Evolutionary conservation across 2,113 vertebrate genomes (phyloP).

Genomic region (Lichenostomus cassidix): DNA sequence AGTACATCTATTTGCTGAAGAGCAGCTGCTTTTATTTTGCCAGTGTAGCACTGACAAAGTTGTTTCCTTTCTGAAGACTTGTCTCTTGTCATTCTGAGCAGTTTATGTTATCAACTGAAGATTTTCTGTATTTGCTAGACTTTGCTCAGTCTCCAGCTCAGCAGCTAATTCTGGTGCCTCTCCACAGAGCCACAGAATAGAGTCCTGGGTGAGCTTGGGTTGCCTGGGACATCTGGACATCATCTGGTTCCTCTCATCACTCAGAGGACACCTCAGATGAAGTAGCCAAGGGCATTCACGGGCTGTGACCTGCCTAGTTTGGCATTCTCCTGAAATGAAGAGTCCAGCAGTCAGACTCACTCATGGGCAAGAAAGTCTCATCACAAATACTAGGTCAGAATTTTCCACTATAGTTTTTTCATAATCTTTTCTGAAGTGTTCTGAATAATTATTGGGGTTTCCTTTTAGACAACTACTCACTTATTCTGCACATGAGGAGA

Average conservation of each 20-base stretch:
- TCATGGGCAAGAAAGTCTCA: not conserved
- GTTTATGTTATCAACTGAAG: not conserved
- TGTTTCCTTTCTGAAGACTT: not conserved
- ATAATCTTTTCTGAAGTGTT: not conserved
- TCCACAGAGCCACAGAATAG: not conserved
- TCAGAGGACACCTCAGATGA: not conserved
- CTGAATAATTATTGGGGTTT: not conserved
- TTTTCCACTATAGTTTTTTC: not conserved
- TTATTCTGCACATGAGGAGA: not conserved
- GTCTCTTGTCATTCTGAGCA: not conserved
- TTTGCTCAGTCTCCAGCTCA: not conserved
- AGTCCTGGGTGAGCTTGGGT: not conserved
- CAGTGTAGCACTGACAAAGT: not conserved
- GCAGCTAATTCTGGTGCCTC: not conserved
- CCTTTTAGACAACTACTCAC: not conserved
- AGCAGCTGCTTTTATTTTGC: not conserved
- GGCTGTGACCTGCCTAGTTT: not conserved
- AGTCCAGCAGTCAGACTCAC: not conserved
- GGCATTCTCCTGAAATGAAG: not conserved
- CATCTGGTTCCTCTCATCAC: rapidly evolving
- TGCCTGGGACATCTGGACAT: not conserved
- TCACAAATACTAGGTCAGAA: not conserved
- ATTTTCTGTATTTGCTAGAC: not conserved
- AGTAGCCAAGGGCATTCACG: not conserved
- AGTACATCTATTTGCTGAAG: not conserved